Percentiles rank a stretch among this genome's conserved stretches.
phyloP scores from a whole-genome alignment of 2,113 vertebrate genomes.

The Ardeotis arabs region DNA sequence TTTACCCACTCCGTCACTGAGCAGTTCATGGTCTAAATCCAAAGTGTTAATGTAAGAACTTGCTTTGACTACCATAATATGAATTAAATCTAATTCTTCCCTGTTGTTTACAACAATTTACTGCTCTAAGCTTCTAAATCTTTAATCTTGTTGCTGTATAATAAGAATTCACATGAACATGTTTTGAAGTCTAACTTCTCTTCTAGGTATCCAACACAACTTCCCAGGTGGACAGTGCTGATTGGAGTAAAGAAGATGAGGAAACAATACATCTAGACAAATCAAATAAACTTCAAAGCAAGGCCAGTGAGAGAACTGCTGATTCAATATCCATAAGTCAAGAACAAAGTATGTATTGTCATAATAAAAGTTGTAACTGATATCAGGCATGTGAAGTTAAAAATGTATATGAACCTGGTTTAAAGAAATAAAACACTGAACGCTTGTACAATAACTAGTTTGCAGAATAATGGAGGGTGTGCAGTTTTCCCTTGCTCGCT shows the following conservation, averaged over 20 bases:
- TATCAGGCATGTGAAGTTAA: not conserved
- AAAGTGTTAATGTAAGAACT: not conserved
- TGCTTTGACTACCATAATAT: not conserved
- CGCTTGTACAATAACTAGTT: not conserved
- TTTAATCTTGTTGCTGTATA: not conserved
- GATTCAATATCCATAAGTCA: not conserved
- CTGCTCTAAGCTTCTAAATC: not conserved
- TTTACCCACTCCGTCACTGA: not conserved
- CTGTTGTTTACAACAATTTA: not conserved
- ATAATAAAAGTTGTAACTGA: not conserved
- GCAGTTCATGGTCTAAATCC: not conserved
- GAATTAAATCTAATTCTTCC: not conserved
- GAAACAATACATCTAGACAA: not conserved
- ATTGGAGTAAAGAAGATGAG: not conserved
- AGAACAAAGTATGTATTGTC: conserved; percentile 52
- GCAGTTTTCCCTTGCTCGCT: not conserved
- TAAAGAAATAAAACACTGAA: not conserved
- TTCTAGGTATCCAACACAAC: conserved; percentile 20
- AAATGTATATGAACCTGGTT: not conserved
- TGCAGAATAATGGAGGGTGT: not conserved
- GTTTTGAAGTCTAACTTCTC: conserved; percentile 10
- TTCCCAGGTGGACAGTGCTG: not conserved
- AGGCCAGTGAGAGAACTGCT: not conserved
- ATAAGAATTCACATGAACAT: not conserved
- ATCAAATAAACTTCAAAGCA: not conserved